Evolutionary conservation across 2,888 invertebrate genomes (phyloP), one percentile per base, ranked within the genome.

Genomic region (Heliconius cydno): DNA sequence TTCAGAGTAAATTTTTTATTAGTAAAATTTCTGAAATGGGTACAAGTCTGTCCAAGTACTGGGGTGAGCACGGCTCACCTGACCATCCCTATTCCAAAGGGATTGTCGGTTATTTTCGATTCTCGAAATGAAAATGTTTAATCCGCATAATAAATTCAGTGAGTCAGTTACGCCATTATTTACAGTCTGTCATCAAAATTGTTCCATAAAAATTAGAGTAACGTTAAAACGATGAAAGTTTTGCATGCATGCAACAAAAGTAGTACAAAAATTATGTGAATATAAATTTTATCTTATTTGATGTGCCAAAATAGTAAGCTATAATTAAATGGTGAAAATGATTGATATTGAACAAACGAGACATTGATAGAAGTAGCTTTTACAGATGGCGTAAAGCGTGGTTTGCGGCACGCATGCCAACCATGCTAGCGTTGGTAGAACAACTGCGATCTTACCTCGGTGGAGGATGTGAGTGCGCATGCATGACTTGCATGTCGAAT

Each of bases 371-470:
- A 86, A 87, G 87, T 90, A 88, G 91, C 91, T 90, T 90, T 94
- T 93, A 90, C 94, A 94, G 94, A 93, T 94, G 94, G 92, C 90
- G 94, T 94, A 91, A 93, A 90, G 92, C 90, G 91, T 92, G 90
- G 90, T 90, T 89, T 88, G 89, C 88, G 89, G 91, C 91, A 90
- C 91, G 88, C 91, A 88, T 87, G 92, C 92, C 93, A 92, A 90
- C 91, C 92, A 95, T 95, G 94, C 92, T 95, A 94, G 94, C 94
- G 91, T 92, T 95, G 94, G 94, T 95, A 90, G 94, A 94, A 90
- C 94, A 94, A 90, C 94, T 95, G 84, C 94, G 94, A 90, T 91
- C 91, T 85, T 95, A 95, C 92, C 94, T 95, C 90, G 92, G 92
- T 91, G 94, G 94, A 90, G 94, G 94, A 93, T 93, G 94, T 95